A percentile compares a stretch with the other conserved stretches of the same genome.
Conservation (phyloP, 1,140 invertebrate species). For the Dinothrombium tinctorium region DNA sequence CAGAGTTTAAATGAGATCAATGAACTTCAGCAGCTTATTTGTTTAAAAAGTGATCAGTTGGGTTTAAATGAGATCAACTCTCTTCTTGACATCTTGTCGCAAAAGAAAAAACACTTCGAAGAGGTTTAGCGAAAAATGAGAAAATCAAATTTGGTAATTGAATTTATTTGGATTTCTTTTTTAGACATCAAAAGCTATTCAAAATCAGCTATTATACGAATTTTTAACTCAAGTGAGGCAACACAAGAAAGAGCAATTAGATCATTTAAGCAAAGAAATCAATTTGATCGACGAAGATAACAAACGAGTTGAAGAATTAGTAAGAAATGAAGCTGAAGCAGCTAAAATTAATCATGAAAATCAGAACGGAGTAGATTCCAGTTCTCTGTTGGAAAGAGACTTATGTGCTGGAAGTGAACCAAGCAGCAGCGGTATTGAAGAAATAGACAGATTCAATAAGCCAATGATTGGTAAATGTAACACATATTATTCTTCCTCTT, state of each 20-base stretch:
- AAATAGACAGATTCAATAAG: not conserved
- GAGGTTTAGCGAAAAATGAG: too few relatives aligned
- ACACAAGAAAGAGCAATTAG: conserved; percentile 36
- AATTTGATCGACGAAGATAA: conserved; percentile 15
- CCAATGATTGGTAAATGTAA: not conserved
- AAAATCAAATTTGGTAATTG: too few relatives aligned
- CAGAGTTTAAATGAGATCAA: not conserved
- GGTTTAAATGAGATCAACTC: conserved; percentile 52
- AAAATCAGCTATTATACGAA: conserved; percentile 53
- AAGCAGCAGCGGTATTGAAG: not conserved
- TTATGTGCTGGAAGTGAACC: not conserved
- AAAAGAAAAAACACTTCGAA: conserved; percentile 51
- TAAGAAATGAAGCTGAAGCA: not conserved
- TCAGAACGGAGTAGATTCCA: not conserved
- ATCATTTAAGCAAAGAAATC: conserved; percentile 15
- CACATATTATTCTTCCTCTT: not conserved
- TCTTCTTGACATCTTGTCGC: conserved; percentile 50
- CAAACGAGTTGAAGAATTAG: not conserved
- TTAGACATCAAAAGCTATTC: conserved; percentile 31
- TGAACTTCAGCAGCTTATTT: conserved; percentile 12
- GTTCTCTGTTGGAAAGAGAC: not conserved
- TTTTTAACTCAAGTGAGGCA: conserved; percentile 51
- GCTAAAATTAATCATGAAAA: not conserved
- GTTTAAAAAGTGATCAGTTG: conserved; percentile 23
- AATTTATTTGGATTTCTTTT: too few relatives aligned